phyloP scores from a whole-genome alignment of 1,140 invertebrate species.

The Bombus picipes region DNA sequence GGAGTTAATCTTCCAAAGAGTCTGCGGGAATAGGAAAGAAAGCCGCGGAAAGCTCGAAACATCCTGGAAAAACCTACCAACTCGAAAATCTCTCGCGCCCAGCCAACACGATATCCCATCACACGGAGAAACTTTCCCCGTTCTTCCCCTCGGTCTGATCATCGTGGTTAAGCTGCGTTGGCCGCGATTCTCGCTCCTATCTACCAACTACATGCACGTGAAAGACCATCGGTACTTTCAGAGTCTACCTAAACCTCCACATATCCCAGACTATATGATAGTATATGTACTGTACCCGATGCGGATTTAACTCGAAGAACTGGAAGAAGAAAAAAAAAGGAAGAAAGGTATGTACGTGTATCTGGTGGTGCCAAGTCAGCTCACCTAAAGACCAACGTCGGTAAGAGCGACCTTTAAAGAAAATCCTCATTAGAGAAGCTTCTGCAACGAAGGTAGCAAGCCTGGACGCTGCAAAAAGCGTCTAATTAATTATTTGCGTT shows the following conservation, averaged over 20 bases:
- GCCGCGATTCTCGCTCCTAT: not conserved
- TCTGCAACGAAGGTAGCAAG: not conserved
- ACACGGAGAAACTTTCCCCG: not conserved
- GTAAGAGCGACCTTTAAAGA: not conserved
- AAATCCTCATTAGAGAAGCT: not conserved
- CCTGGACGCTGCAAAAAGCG: not conserved
- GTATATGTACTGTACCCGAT: not conserved
- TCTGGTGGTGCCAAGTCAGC: not conserved
- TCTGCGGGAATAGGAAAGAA: not conserved
- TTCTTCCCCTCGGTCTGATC: not conserved
- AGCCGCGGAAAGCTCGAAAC: slow-evolving; percentile 4
- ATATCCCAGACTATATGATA: not conserved
- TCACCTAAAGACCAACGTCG: not conserved
- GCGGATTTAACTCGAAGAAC: not conserved
- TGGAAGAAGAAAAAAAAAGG: not conserved
- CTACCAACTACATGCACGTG: not conserved
- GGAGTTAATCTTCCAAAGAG: slow-evolving; percentile 2
- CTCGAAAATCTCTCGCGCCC: not conserved
- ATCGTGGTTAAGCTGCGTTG: slow-evolving; percentile 10
- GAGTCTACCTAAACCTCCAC: not conserved
- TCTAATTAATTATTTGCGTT: slow-evolving; percentile 36
- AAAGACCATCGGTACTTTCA: not conserved
- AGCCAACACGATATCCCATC: not conserved
- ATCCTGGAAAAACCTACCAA: not conserved
- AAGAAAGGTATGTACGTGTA: not conserved